Evolutionary conservation across 2,113 vertebrate species (phyloP), one percentile per base, ranked within the genome.

Genomic region (Puma concolor): DNA sequence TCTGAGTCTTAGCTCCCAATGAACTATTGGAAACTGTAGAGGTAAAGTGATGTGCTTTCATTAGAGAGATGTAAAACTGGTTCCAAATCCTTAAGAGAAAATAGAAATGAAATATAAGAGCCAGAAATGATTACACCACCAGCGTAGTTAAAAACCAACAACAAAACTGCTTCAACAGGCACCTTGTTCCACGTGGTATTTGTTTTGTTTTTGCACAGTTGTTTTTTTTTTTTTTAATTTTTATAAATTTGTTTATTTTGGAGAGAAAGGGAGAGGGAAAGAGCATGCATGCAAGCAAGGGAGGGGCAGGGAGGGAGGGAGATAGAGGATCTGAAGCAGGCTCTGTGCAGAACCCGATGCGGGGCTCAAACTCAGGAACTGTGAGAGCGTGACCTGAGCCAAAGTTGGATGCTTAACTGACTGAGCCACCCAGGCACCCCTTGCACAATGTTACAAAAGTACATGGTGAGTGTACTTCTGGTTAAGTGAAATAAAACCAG

Each of bases 51-150:
- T 57, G 4, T 79, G 21, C 79, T 74, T 96, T 96, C n/a, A 86
- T 72, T 94, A 93, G 33, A 83, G 60, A 97, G n/a, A 74, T 90
- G 1, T 88, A 93, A 94, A 91, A 93, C 54, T 60, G 4, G 13
- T 66, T 95, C 57, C 44, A 85, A 63, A 50, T 91, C 31, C 74
- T 82, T 85, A 44, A 71, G 33, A 94, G 52, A 83, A 96, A 95
- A 63, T 67, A 87, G 50, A 88, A 76, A 74, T 74, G 36, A 84
- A 80, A 94, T 9, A 11, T 48, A 38, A 50, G 81, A 94, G 27
- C 76, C 52, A 81, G 64, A 95, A 95, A 66, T 74, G 96, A 90
- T 44, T 29, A 54, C 13, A 69, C 29, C 80, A 81, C 4, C 4
- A 4, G 7, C 36, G 33, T 92, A 3, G n/a, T 69, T 95, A 41